Evolutionary conservation across 1,140 invertebrate species (phyloP).

Genomic region (Akabosia matsudoensis): DNA sequence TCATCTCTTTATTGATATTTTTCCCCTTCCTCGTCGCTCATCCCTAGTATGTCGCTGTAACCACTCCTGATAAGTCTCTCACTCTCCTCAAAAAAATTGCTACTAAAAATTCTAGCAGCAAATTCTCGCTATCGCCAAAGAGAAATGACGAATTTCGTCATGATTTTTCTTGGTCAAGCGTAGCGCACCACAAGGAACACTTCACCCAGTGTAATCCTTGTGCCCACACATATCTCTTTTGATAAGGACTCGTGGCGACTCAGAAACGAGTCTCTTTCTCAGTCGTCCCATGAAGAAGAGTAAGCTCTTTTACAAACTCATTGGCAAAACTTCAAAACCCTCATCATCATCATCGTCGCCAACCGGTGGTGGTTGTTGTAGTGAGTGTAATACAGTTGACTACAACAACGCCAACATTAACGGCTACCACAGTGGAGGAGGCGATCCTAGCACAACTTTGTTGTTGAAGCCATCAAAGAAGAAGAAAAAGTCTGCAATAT

Average conservation of each 20-base stretch:
- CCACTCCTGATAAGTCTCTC: no score
- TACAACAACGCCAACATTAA: neutral
- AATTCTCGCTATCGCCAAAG: no score
- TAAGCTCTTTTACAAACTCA: conserved; percentile 1
- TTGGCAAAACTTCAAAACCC: neutral
- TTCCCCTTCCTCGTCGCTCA: no score
- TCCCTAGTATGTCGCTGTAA: no score
- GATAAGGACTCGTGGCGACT: neutral
- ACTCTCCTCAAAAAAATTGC: no score
- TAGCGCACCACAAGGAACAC: neutral
- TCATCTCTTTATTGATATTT: no score
- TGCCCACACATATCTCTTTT: neutral
- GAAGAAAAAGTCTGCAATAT: neutral
- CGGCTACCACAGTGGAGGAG: neutral
- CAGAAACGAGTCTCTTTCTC: neutral
- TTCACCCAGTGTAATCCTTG: neutral
- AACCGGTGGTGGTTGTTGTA: neutral
- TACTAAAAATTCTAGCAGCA: no score
- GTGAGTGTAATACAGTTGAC: neutral
- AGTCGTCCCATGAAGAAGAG: conserved; percentile 15
- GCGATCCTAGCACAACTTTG: neutral
- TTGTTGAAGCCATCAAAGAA: neutral
- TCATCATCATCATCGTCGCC: neutral
- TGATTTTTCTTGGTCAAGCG: neutral
- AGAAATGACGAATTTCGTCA: neutral